Base-by-base conservation (phyloP, 2,797 vertebrate genomes). In the Hirundo rustica region DNA sequence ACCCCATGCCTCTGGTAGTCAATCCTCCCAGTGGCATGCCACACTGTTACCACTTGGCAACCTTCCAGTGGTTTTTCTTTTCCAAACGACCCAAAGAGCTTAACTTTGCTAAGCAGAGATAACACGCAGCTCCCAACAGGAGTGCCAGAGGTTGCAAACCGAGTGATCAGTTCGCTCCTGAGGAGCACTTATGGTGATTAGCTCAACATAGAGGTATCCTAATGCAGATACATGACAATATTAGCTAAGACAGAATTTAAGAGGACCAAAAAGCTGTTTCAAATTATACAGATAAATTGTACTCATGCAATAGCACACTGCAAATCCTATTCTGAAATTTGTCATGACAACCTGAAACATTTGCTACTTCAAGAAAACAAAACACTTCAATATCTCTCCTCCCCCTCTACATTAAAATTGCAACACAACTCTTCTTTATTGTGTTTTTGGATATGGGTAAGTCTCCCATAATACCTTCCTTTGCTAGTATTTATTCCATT, bases 61-160 rank as follows among this genome's bases (percentile, higher is more conserved):
- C 26, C 20, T 86, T 72, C 72, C 87, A 85, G 13, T 3, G 34
- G 1, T 26, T 81, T 88, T 91, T 74, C 44, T 75, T 89, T 83
- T 23, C 71, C 42, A 66, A 76, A 87, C 27, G 76, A 77, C 32
- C 83, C 38, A 21, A 94, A 84, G n/a, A 95, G 80, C 50, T 94
- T 78, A 93, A 51, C 73, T 93, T 66, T 68, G 48, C 77, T 92
- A 92, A 79, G 71, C 60, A 94, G 78, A 58, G 57, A 75, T 78
- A 96, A 93, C 65, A n/a, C 4, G 25, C 45, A 84, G 10, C 44
- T 95, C 71, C 83, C 58, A 82, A 75, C 58, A 73, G 74, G 65
- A 88, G 57, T 50, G 62, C 76, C 71, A 88, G 50, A 72, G 62
- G 30, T n/a, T 74, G 57, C 66, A 64, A 8, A 64, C 23, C 48